Conservation (phyloP, 2,797 vertebrate genomes). For the Dryobates pubescens region DNA sequence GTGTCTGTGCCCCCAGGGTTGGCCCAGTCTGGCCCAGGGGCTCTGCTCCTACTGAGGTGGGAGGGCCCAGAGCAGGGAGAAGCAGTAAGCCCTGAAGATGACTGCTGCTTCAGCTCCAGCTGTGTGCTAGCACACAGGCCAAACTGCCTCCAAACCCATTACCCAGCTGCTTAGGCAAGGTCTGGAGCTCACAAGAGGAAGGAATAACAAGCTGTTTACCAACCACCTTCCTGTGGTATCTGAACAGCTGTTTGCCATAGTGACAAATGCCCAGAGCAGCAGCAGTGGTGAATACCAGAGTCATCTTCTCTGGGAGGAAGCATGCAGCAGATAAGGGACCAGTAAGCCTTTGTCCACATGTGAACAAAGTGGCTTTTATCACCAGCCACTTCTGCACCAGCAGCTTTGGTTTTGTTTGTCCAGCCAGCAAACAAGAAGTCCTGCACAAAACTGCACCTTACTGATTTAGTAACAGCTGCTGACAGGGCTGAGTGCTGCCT, state of each 20-base stretch:
- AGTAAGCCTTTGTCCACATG: not conserved
- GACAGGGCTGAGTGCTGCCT: not conserved
- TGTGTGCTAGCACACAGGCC: not conserved
- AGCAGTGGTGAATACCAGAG: not conserved
- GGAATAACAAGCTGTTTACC: not conserved
- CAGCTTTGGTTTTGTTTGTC: not conserved
- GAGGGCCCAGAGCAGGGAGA: not conserved
- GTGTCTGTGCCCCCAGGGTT: rapidly evolving
- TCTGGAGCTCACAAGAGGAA: not conserved
- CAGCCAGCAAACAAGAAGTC: not conserved
- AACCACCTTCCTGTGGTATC: not conserved
- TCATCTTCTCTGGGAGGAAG: not conserved
- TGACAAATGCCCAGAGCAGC: not conserved
- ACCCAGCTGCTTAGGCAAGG: not conserved
- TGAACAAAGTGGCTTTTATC: not conserved
- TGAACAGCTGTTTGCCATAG: not conserved
- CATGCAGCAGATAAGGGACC: not conserved
- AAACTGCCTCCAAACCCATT: not conserved
- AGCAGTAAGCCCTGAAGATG: not conserved
- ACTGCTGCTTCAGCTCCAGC: not conserved
- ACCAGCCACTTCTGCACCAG: not conserved
- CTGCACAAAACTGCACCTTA: not conserved
- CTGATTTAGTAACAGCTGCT: not conserved
- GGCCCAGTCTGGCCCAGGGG: not conserved
- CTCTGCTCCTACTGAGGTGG: not conserved